Evolutionary conservation across 2,888 invertebrate species (phyloP).

Genomic region (Aspidiotus destructor): DNA sequence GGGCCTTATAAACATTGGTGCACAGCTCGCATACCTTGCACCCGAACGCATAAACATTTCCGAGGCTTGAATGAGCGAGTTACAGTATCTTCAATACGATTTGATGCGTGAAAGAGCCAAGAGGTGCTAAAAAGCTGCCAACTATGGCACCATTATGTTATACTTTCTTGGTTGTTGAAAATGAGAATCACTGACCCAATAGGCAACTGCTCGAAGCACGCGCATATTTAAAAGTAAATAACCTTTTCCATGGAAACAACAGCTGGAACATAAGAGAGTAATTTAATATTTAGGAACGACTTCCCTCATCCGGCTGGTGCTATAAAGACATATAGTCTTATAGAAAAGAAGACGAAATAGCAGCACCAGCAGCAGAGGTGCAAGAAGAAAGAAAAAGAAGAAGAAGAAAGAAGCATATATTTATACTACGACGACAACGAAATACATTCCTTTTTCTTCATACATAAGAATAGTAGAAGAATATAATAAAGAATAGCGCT

Average conservation of each 20-base stretch:
- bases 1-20: too few relatives aligned
- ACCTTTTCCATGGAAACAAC: constrained; percentile 15
- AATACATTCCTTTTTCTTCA: constrained; percentile 14
- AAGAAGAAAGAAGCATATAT: not conserved
- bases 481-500: not conserved
- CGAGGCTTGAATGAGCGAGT: too few relatives aligned
- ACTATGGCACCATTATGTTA: too few relatives aligned
- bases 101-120: too few relatives aligned
- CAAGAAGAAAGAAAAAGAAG: constrained; percentile 5
- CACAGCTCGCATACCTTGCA: too few relatives aligned
- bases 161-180: too few relatives aligned
- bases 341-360: too few relatives aligned
- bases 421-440: not conserved
- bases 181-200: constrained; percentile 16
- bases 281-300: constrained; percentile 12
- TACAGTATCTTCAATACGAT: too few relatives aligned
- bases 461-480: constrained; percentile 12
- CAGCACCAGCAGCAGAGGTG: too few relatives aligned
- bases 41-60: too few relatives aligned
- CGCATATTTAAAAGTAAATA: constrained; percentile 17
- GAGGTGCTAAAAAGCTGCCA: too few relatives aligned
- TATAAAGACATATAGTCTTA: not conserved
- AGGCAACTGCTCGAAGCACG: constrained; percentile 8
- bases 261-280: constrained; percentile 16
- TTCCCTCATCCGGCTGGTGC: constrained; percentile 20